Conservation (phyloP, 2,797 vertebrate species). For the Chaunax sp. region DNA sequence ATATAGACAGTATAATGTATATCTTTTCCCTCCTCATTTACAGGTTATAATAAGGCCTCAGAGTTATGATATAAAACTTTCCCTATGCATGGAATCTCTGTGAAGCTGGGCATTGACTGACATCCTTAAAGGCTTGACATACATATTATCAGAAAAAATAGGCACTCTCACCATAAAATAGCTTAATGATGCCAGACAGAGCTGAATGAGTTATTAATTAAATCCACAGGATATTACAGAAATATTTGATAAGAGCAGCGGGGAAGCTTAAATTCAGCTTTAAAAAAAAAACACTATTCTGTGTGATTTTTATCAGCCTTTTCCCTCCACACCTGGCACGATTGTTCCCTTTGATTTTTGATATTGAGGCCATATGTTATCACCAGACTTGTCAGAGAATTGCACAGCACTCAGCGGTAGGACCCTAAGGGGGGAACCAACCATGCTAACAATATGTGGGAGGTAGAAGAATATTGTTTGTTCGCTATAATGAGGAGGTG, state of each 20-base stretch:
- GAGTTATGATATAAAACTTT: conserved; percentile 22
- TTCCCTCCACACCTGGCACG: conserved; percentile 43
- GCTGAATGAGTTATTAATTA: conserved; percentile 56
- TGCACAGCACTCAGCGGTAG: conserved; percentile 64
- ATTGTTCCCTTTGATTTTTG: conserved; percentile 61
- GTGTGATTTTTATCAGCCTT: conserved; percentile 50
- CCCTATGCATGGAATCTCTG: conserved; percentile 2
- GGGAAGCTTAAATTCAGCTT: conserved; percentile 47
- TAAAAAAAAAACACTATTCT: conserved; percentile 63
- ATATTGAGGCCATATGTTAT: conserved; percentile 69
- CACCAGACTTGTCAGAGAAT: conserved; percentile 60
- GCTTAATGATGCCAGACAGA: conserved; percentile 20
- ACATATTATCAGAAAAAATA: conserved; percentile 32
- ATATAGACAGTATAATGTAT: conserved; percentile 63
- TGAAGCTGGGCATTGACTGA: conserved; percentile 26
- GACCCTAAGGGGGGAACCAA: conserved; percentile 38
- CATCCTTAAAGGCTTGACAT: conserved; percentile 39
- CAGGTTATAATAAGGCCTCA: conserved; percentile 16
- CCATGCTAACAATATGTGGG: conserved; percentile 33
- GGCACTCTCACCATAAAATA: conserved; percentile 9
- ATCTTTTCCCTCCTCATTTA: conserved; percentile 17
- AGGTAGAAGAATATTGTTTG: conserved; percentile 15
- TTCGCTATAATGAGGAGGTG: no score
- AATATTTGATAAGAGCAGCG: conserved; percentile 48
- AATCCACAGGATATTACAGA: conserved; percentile 43